Evolutionary conservation across 2,888 invertebrate species (phyloP).

Genomic region (Thereva unica): DNA sequence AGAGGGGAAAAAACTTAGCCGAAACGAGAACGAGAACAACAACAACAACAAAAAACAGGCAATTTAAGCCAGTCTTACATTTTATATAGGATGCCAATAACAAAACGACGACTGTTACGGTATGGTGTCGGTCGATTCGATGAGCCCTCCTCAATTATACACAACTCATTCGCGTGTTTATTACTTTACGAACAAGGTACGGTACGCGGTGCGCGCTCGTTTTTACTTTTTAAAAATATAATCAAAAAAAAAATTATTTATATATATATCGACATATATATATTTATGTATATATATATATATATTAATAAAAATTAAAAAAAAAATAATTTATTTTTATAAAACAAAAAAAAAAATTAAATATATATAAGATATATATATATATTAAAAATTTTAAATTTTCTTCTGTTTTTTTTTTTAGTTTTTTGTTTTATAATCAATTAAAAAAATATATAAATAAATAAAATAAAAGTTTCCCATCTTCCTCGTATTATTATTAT

Average conservation of each 20-base stretch:
- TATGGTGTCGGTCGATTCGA: constrained; percentile 22
- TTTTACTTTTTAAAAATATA: not conserved
- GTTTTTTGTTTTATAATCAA: too few species aligned
- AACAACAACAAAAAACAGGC: constrained; percentile 28
- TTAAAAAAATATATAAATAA: too few species aligned
- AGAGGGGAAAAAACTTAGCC: not conserved
- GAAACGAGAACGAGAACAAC: constrained; percentile 23
- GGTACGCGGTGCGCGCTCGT: constrained; percentile 22
- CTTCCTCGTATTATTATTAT: too few species aligned
- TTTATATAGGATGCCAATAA: constrained; percentile 29
- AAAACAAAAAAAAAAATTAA: constrained; percentile 12
- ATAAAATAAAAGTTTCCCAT: too few species aligned
- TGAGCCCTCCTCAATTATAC: constrained; percentile 35
- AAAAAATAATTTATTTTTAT: constrained; percentile 11
- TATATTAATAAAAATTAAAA: not conserved
- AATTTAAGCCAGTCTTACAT: constrained; percentile 26
- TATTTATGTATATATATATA: not conserved
- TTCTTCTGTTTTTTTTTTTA: too few species aligned
- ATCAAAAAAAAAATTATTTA: not conserved
- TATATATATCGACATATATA: not conserved
- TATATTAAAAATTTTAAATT: too few species aligned
- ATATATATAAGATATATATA: not conserved
- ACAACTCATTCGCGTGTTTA: constrained; percentile 35
- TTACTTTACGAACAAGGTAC: constrained; percentile 30
- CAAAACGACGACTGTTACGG: constrained; percentile 23